These are phyloP conservation scores for Gadus macrocephalus DNA, from an alignment of 2,113 vertebrate genomes.

Conservation along the genomic window DNA sequence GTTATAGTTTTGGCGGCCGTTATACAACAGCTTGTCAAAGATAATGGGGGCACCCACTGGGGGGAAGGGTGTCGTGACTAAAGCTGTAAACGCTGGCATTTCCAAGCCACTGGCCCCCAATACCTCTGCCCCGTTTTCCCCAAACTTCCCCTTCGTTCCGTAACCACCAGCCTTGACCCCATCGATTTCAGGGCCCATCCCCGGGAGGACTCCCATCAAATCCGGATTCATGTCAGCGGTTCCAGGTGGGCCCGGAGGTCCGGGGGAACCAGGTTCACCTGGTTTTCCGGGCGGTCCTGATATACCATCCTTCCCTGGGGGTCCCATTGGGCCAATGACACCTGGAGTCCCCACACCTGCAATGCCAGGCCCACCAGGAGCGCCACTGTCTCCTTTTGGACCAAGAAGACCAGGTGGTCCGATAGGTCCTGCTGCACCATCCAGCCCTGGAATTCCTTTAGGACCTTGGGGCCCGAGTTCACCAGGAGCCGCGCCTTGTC, in stretches of 20 bases:
- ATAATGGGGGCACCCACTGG: slow-evolving; percentile 85
- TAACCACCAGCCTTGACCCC: slow-evolving; percentile 74
- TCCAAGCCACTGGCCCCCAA: slow-evolving; percentile 75
- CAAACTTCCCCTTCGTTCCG: slow-evolving; percentile 81
- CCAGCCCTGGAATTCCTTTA: slow-evolving; percentile 87
- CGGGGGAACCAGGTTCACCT: slow-evolving; percentile 83
- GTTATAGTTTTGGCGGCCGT: slow-evolving; percentile 95
- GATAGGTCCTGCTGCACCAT: slow-evolving; percentile 82
- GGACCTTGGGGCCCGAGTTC: slow-evolving; percentile 86
- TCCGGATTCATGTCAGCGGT: slow-evolving; percentile 74
- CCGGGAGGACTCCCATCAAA: slow-evolving; percentile 84
- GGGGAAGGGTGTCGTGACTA: slow-evolving; percentile 87
- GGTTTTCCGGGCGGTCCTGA: slow-evolving; percentile 76
- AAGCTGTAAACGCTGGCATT: slow-evolving; percentile 94
- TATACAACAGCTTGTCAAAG: slow-evolving; percentile 94
- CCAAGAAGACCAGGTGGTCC: slow-evolving; percentile 83
- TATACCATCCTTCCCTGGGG: slow-evolving; percentile 81
- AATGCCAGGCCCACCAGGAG: slow-evolving; percentile 79
- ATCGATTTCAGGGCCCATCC: slow-evolving; percentile 85
- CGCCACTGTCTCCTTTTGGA: slow-evolving; percentile 83
- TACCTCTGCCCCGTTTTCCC: slow-evolving; percentile 59
- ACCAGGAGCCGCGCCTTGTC: slow-evolving; percentile 78
- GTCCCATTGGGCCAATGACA: slow-evolving; percentile 78
- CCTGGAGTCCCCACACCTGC: slow-evolving; percentile 81
- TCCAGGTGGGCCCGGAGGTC: slow-evolving; percentile 85